These are phyloP conservation scores for Epinephelus awoara DNA, from an alignment of 2,797 vertebrate genomes.

Conservation along the genomic window DNA sequence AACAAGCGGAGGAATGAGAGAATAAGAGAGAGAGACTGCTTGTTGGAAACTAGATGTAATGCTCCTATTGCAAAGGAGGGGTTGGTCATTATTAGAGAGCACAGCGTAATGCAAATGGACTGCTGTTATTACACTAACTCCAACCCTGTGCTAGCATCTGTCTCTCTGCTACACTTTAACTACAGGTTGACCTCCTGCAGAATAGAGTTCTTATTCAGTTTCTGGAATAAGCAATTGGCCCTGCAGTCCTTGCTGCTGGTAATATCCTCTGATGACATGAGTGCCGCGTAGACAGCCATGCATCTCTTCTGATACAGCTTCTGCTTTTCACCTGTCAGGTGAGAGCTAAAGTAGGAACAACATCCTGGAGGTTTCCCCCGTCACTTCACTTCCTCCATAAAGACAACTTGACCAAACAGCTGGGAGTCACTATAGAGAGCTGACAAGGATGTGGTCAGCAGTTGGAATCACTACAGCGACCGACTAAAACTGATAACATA, in stretches of 20 bases:
- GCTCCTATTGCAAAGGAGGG: slow-evolving; percentile 5
- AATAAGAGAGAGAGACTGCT: slow-evolving; percentile 11
- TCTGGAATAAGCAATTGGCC: background rate
- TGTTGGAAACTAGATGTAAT: slow-evolving; percentile 16
- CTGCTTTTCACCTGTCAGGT: background rate
- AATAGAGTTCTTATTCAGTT: background rate
- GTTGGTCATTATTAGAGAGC: slow-evolving; percentile 43
- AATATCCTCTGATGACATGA: background rate
- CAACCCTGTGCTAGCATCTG: background rate
- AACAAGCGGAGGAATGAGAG: slow-evolving; percentile 7
- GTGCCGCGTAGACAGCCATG: background rate
- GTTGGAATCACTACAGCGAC: background rate
- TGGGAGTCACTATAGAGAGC: background rate
- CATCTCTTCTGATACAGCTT: background rate
- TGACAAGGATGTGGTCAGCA: background rate
- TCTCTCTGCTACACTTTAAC: background rate
- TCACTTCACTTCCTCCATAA: background rate
- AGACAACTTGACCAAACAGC: background rate
- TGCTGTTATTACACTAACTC: background rate
- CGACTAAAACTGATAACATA: background rate
- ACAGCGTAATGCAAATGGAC: slow-evolving; percentile 17
- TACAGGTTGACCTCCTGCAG: background rate
- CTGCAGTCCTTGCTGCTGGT: background rate
- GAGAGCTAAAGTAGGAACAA: background rate
- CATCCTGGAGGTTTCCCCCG: background rate